Evolutionary conservation across 2,113 vertebrate genomes (phyloP), one percentile per base, ranked within the genome.

Genomic region (Passerina amoena): DNA sequence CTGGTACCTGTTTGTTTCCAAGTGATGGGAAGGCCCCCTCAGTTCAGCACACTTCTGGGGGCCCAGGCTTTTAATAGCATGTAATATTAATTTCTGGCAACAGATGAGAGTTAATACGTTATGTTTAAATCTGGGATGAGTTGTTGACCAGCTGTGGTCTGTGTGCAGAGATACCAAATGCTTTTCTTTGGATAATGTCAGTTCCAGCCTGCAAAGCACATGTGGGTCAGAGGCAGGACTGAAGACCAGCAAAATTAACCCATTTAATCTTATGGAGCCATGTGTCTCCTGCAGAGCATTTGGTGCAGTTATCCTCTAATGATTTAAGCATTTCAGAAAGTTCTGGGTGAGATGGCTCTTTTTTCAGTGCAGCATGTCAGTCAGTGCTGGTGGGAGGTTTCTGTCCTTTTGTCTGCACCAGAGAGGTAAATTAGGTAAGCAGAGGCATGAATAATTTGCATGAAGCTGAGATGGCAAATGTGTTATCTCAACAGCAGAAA

Each of bases 61-160:
- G 72, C 75, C 88, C 38, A 1, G 84, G 48, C 82, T 96, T 92
- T 94, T 95, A 97, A 97, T 86, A 86, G 79, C 28, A 24, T 92
- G 81, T 94, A 97, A 50, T 90, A 95, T 50, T 83, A 90, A 90
- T 94, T 97, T 97, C 90, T 96, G 96, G 92, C 88, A 97, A 37
- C 82, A 97, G 96, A 98, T 95, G 95, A 97, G 88, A 95, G 90
- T 61, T 94, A 63, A 92, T 95, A 92, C 71, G 92, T 90, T 83
- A 78, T 86, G 81, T 76, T 94, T 97, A 88, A 88, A 88, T 95
- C 97, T 97, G 97, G 96, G 97, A 96, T 91, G 94, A 91, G 94
- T 75, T 96, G 82, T 80, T 95, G 96, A 95, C 96, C 97, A 98
- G 97, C 98, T 98, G 98, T 88, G 91, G 94, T 93, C 96, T 92